These are phyloP conservation scores for Neoitamus cyanurus DNA, from an alignment of 2,888 invertebrate genomes.

Conservation along the genomic window DNA sequence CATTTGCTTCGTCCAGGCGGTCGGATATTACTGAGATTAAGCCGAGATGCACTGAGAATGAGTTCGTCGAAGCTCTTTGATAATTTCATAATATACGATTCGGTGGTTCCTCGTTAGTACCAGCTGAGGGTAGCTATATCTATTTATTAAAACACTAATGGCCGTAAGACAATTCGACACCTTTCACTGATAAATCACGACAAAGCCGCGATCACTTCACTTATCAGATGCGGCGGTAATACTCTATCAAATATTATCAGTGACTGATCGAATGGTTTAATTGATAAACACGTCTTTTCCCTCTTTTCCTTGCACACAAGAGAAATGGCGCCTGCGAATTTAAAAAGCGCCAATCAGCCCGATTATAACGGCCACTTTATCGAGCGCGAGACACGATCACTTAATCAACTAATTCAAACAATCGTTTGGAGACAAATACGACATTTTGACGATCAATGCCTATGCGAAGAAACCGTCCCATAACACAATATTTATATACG, in stretches of 20 bases:
- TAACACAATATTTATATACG: conserved; percentile 8
- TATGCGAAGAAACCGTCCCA: neutral
- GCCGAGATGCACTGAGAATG: conserved; percentile 65
- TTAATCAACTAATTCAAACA: conserved; percentile 22
- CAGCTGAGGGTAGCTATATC: neutral
- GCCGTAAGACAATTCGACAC: neutral
- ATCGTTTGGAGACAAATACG: neutral
- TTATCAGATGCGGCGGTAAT: conserved; percentile 12
- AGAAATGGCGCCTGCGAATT: neutral
- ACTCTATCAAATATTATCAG: conserved; percentile 13
- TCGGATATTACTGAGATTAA: conserved; percentile 63
- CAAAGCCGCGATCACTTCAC: neutral
- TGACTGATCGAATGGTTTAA: neutral
- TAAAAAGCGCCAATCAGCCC: neutral
- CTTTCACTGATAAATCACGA: conserved; percentile 28
- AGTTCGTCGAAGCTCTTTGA: conserved; percentile 66
- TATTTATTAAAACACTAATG: conserved; percentile 7
- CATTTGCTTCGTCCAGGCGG: conserved; percentile 60
- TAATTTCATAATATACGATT: conserved; percentile 60
- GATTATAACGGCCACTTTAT: neutral
- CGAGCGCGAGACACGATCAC: neutral
- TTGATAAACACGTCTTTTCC: neutral
- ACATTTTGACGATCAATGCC: conserved; percentile 10
- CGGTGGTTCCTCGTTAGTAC: conserved; percentile 8
- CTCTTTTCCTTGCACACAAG: neutral